A percentile compares a stretch with the other conserved stretches of the same genome.
Conservation (phyloP, 2,113 vertebrate genomes). For the Pseudopipra pipra region DNA sequence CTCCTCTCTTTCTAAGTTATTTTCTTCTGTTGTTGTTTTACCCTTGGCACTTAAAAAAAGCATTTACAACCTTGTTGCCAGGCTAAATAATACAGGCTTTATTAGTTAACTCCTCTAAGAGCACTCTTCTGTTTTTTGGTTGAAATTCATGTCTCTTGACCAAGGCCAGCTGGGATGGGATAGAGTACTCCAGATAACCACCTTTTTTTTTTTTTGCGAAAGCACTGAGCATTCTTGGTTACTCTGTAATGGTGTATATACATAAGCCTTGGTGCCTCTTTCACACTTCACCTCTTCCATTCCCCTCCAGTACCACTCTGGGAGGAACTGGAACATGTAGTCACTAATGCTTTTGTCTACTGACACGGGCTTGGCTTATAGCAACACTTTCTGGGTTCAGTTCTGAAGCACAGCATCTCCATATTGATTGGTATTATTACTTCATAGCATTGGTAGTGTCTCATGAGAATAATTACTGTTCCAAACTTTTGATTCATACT, state of each 20-base stretch:
- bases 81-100: not conserved
- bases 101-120: not conserved
- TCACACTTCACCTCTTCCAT: fast-evolving
- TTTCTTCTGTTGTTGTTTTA: not conserved
- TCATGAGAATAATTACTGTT: not conserved
- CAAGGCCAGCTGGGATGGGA: not conserved
- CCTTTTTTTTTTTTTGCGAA: not conserved
- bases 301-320: not conserved
- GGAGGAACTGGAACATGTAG: not conserved
- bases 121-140: not conserved
- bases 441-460: not conserved
- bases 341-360: not conserved
- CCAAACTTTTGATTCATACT: not conserved
- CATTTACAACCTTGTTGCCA: not conserved
- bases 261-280: not conserved
- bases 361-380: not conserved
- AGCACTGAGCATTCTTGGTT: not conserved
- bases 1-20: not conserved
- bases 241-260: not conserved
- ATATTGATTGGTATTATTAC: not conserved
- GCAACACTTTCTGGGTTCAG: not conserved
- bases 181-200: not conserved
- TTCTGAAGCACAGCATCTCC: not conserved
- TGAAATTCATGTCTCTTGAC: not conserved
- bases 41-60: not conserved